phyloP scores from a whole-genome alignment of 2,888 invertebrate genomes.

The Pseudoips prasinana region DNA sequence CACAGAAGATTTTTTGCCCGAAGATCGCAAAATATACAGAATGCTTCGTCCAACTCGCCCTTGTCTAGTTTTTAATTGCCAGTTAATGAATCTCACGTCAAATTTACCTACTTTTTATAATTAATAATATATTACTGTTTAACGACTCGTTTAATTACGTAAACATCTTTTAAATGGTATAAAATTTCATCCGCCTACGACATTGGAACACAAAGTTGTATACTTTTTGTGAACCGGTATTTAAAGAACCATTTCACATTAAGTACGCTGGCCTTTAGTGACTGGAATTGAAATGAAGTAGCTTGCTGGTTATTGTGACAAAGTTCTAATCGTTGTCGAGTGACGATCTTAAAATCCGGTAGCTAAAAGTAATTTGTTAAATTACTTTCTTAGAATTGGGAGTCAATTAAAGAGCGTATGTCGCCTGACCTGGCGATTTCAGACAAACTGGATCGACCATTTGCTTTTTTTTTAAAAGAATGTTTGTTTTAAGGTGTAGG shows the following conservation, averaged over 20 bases:
- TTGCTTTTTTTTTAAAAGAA: conserved; percentile 35
- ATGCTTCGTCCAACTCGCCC: too few species aligned
- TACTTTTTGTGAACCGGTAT: conserved; percentile 57
- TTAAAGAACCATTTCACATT: conserved; percentile 51
- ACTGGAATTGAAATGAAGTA: not conserved
- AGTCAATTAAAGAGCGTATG: conserved; percentile 66
- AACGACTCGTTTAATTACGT: conserved; percentile 29
- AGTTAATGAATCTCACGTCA: too few species aligned
- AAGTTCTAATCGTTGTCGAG: conserved; percentile 47
- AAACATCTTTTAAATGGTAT: conserved; percentile 39
- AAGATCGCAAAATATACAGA: too few species aligned
- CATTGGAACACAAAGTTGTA: conserved; percentile 40
- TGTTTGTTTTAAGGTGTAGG: conserved; percentile 35
- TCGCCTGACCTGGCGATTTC: conserved; percentile 29
- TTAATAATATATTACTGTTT: too few species aligned
- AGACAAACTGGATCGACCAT: conserved; percentile 38
- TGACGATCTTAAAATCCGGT: conserved; percentile 74
- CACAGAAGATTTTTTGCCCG: too few species aligned
- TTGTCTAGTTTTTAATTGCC: too few species aligned
- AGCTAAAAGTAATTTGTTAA: conserved; percentile 82
- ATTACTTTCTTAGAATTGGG: conserved; percentile 80
- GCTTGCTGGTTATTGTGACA: conserved; percentile 40
- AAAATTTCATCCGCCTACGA: conserved; percentile 54
- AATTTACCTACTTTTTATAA: too few species aligned
- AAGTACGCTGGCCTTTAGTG: too few species aligned